A percentile compares a stretch with the other conserved stretches of the same genome.
Evolutionary conservation across 2,113 vertebrate genomes (phyloP).

Genomic region (Motacilla tschutschensis): DNA sequence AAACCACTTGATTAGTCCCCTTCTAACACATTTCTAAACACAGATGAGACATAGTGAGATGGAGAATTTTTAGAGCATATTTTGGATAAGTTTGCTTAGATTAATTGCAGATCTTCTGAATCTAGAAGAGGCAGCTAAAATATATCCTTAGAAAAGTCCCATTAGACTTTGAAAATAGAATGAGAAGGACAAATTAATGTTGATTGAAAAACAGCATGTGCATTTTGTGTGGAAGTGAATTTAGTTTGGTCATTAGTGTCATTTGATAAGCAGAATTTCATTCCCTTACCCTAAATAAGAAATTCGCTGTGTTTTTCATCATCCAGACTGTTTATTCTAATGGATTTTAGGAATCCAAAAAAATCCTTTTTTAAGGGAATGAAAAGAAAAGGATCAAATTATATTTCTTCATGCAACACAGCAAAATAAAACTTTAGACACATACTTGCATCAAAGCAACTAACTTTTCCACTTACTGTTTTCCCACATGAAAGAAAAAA

Average conservation of each 20-base stretch:
- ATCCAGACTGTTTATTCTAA: not conserved
- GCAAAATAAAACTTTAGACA: not conserved
- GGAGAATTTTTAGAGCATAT: not conserved
- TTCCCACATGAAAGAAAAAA: not conserved
- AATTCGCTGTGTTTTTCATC: not conserved
- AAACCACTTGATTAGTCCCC: conserved; percentile 22
- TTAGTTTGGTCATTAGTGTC: not conserved
- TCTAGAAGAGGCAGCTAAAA: not conserved
- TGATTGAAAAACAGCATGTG: not conserved
- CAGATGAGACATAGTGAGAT: not conserved
- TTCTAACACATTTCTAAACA: conserved; percentile 3
- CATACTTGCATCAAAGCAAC: not conserved
- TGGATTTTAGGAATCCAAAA: not conserved
- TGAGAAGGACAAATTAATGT: not conserved
- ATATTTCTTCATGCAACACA: not conserved
- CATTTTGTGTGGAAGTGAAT: not conserved
- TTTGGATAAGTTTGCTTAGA: conserved; percentile 1
- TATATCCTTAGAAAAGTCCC: conserved; percentile 9
- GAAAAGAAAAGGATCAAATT: not conserved
- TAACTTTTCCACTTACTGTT: not conserved
- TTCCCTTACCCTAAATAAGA: not conserved
- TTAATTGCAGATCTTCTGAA: conserved; percentile 1
- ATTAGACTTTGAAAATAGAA: conserved; percentile 33
- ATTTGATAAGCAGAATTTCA: conserved; percentile 7
- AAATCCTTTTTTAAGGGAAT: not conserved